Evolutionary conservation across 2,797 vertebrate species (phyloP).

Genomic region (Enteromius trimaculatus): DNA sequence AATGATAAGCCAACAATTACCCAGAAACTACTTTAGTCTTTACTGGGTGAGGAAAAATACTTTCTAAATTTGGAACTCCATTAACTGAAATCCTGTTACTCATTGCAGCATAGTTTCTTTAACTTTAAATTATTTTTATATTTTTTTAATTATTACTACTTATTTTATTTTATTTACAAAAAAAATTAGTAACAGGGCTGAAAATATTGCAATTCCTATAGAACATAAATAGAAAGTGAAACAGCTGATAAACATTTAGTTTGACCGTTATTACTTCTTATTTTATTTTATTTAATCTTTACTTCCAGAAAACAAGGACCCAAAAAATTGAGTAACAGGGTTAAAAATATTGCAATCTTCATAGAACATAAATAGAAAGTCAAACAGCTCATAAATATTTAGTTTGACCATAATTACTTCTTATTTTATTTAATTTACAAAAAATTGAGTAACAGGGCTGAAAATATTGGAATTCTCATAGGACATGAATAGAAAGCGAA

Average conservation of each 20-base stretch:
- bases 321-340: background rate
- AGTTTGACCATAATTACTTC: too few relatives aligned
- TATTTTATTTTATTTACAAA: background rate
- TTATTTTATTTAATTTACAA: background rate
- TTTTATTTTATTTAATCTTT: too few relatives aligned
- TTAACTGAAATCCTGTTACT: background rate
- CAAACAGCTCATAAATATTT: background rate
- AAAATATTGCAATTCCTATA: background rate
- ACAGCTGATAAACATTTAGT: background rate
- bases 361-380: background rate
- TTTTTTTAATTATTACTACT: too few relatives aligned
- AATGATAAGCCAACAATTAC: background rate
- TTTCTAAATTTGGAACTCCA: background rate
- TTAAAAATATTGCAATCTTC: background rate
- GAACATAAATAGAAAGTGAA: background rate
- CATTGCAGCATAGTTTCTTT: background rate
- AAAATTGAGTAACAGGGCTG: background rate
- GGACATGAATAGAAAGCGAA: too few relatives aligned
- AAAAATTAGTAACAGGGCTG: background rate
- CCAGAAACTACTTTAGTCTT: background rate
- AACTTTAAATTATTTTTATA: too few relatives aligned
- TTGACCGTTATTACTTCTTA: too few relatives aligned
- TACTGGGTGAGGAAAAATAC: background rate
- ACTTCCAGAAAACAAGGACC: background rate
- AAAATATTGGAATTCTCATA: too few relatives aligned